Percentiles rank a stretch among this genome's conserved stretches.
These are phyloP conservation scores for Drosophila takahashii DNA, from an alignment of 1,140 invertebrate species.

Conservation along the genomic window DNA sequence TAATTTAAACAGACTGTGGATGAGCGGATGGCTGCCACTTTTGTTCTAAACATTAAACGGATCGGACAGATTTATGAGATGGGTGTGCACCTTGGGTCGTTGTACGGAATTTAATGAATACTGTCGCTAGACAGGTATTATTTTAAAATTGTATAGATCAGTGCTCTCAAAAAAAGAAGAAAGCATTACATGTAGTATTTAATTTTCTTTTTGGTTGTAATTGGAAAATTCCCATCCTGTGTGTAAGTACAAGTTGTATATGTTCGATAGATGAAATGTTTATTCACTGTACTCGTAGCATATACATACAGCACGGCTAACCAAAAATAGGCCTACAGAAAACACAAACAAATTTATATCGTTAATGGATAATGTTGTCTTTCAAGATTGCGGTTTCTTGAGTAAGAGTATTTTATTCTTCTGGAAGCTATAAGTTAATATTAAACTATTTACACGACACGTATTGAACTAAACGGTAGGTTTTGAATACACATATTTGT, in stretches of 20 bases:
- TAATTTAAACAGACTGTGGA: slow-evolving; percentile 11
- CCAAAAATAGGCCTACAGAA: slow-evolving; percentile 38
- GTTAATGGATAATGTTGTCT: slow-evolving; percentile 43
- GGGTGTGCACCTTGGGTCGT: slow-evolving; percentile 5
- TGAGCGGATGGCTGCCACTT: slow-evolving; percentile 22
- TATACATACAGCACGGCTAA: slow-evolving; percentile 12
- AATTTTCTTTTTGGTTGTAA: slow-evolving; percentile 1
- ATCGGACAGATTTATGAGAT: slow-evolving; percentile 31
- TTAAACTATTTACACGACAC: slow-evolving; percentile 49
- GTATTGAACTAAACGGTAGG: slow-evolving; percentile 38
- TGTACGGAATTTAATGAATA: neutral
- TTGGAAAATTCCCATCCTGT: slow-evolving; percentile 17
- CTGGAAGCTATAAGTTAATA: slow-evolving; percentile 40
- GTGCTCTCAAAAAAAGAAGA: neutral
- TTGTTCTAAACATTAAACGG: slow-evolving; percentile 16
- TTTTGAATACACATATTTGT: slow-evolving; percentile 42
- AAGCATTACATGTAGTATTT: neutral
- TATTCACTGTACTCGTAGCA: slow-evolving; percentile 28
- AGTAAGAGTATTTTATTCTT: slow-evolving; percentile 47
- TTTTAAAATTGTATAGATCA: neutral
- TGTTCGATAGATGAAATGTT: slow-evolving; percentile 31
- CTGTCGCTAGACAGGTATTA: neutral
- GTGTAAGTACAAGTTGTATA: neutral
- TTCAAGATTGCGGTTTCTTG: slow-evolving; percentile 45
- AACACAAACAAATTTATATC: slow-evolving; percentile 34